phyloP scores from a whole-genome alignment of 2,888 invertebrate species.

The Eupithecia tripunctaria region DNA sequence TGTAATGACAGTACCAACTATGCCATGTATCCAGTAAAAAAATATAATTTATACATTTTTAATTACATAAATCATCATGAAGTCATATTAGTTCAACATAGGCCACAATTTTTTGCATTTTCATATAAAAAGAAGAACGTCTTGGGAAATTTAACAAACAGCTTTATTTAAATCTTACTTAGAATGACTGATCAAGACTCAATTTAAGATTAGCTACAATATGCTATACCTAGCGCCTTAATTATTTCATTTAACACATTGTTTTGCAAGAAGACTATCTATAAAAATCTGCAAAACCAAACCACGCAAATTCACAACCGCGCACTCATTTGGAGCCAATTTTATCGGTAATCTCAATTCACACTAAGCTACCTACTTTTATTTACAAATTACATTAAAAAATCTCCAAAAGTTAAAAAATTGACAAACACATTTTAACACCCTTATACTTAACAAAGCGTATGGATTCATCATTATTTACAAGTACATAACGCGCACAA shows the following conservation, averaged over 20 bases:
- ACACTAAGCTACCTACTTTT: constrained; percentile 58
- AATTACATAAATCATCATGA: constrained; percentile 16
- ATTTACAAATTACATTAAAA: constrained; percentile 69
- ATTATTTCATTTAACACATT: constrained; percentile 31
- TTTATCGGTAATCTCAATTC: constrained; percentile 69
- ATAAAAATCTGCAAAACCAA: constrained; percentile 33
- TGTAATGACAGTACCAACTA: constrained; percentile 13
- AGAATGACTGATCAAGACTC: constrained; percentile 36
- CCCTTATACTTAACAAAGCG: constrained; percentile 82
- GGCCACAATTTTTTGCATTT: constrained; percentile 19
- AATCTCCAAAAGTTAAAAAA: constrained; percentile 79
- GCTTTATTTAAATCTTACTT: constrained; percentile 31
- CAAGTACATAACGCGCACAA: constrained; percentile 72
- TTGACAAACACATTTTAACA: constrained; percentile 81
- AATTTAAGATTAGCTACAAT: constrained; percentile 25
- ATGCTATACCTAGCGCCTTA: constrained; percentile 33
- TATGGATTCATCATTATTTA: constrained; percentile 83
- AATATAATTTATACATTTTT: constrained; percentile 23
- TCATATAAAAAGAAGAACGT: constrained; percentile 11
- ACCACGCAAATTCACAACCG: constrained; percentile 62
- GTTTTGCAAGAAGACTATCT: constrained; percentile 35
- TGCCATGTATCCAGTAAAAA: constrained; percentile 30
- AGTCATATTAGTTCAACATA: constrained; percentile 25
- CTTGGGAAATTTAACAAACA: constrained; percentile 16
- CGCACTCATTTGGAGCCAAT: constrained; percentile 52